Evolutionary conservation across 2,113 vertebrate genomes (phyloP).

Genomic region (Charina bottae): DNA sequence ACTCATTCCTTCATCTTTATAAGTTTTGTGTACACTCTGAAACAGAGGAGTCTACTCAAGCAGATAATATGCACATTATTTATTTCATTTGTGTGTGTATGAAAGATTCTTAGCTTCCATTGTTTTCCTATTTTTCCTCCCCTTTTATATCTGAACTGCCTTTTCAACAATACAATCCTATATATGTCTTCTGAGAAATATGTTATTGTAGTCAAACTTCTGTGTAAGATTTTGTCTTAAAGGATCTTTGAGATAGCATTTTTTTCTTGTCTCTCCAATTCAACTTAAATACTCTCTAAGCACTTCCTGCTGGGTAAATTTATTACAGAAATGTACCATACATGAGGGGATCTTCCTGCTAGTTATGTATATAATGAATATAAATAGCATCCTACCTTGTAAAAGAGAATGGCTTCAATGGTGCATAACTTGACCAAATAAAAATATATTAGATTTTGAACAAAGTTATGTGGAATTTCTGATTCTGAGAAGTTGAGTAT

Average conservation of each 20-base stretch:
- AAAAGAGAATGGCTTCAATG: not conserved
- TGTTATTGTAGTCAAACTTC: not conserved
- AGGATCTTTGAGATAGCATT: not conserved
- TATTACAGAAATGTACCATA: not conserved
- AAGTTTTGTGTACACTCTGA: not conserved
- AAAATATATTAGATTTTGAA: not conserved
- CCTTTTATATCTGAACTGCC: not conserved
- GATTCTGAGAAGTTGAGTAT: not conserved
- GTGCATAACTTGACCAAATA: not conserved
- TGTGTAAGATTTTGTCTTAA: not conserved
- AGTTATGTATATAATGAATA: not conserved
- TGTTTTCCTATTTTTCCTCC: not conserved
- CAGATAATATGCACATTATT: not conserved
- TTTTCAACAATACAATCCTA: not conserved
- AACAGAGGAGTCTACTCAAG: not conserved
- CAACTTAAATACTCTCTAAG: not conserved
- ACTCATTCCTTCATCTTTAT: not conserved
- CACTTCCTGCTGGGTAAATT: conserved; percentile 4
- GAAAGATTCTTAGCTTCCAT: not conserved
- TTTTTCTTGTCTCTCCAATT: not conserved
- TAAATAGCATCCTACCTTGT: not conserved
- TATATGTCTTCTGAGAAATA: not conserved
- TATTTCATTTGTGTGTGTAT: not conserved
- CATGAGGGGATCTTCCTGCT: not conserved
- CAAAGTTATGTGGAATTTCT: not conserved